Evolutionary conservation across 2,888 invertebrate genomes (phyloP).

Genomic region (Trichogramma dendrolimi): DNA sequence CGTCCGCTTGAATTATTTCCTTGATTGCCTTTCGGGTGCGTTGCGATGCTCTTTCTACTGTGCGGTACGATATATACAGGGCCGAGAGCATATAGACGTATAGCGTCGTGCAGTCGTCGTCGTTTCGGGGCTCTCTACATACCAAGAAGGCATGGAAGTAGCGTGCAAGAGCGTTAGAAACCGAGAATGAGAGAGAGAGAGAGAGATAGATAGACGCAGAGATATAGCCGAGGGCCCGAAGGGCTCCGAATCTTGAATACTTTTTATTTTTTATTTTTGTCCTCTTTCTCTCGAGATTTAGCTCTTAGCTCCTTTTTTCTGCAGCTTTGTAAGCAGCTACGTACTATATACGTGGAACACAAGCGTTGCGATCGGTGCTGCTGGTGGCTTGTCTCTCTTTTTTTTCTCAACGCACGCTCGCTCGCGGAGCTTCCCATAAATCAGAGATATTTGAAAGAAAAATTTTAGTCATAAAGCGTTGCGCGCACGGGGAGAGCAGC

Average conservation of each 20-base stretch:
- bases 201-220: background rate
- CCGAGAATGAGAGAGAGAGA: background rate
- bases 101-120: no score
- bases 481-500: no score
- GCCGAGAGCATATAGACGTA: no score
- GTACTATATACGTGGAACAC: no score
- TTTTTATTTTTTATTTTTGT: constrained; percentile 14
- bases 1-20: constrained; percentile 26
- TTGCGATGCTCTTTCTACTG: background rate
- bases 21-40: constrained; percentile 25
- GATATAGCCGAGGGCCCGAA: background rate
- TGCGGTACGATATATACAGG: no score
- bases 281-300: constrained; percentile 13
- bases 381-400: no score
- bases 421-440: constrained; percentile 21
- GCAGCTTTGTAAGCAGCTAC: background rate
- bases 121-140: no score
- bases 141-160: no score
- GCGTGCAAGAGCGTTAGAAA: no score
- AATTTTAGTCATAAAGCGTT: constrained; percentile 12
- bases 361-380: no score
- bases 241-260: constrained; percentile 21
- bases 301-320: constrained; percentile 21
- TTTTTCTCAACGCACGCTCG: background rate
- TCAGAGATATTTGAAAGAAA: constrained; percentile 28